Evolutionary conservation across 2,888 invertebrate species (phyloP).

Genomic region (Drosophila quasianomalipes): DNA sequence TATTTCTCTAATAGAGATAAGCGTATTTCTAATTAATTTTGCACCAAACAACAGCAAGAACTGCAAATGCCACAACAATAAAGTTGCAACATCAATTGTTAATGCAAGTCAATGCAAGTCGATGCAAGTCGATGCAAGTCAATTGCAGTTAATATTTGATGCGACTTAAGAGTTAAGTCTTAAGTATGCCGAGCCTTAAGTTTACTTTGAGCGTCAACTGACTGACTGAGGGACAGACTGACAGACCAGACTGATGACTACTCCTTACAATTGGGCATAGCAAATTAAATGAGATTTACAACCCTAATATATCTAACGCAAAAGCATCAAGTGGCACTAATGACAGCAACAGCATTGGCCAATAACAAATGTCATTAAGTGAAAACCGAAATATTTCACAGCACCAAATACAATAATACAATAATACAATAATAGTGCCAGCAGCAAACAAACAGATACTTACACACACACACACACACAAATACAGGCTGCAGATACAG

Average conservation of each 20-base stretch:
- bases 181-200: slow-evolving; percentile 24
- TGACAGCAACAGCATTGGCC: slow-evolving; percentile 28
- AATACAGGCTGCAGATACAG: neutral
- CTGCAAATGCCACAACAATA: neutral
- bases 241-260: slow-evolving; percentile 37
- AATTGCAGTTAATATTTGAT: slow-evolving; percentile 26
- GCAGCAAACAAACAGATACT: slow-evolving; percentile 22
- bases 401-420: slow-evolving; percentile 51
- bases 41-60: neutral
- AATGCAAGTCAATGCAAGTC: slow-evolving; percentile 33
- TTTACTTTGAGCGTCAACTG: slow-evolving; percentile 11
- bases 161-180: neutral
- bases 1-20: slow-evolving; percentile 24
- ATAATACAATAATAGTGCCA: slow-evolving; percentile 53
- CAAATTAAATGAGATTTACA: slow-evolving; percentile 74
- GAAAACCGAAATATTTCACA: slow-evolving; percentile 65
- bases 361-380: slow-evolving; percentile 53
- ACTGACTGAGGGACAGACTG: neutral
- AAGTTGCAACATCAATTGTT: slow-evolving; percentile 3
- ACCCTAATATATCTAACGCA: slow-evolving; percentile 36
- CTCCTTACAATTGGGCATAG: slow-evolving; percentile 52
- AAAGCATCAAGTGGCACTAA: slow-evolving; percentile 48
- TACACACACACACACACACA: neutral
- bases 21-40: slow-evolving; percentile 38
- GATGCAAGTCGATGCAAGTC: slow-evolving; percentile 10